Evolutionary conservation across 2,113 vertebrate species (phyloP).

Genomic region (Gymnorhina tibicen): DNA sequence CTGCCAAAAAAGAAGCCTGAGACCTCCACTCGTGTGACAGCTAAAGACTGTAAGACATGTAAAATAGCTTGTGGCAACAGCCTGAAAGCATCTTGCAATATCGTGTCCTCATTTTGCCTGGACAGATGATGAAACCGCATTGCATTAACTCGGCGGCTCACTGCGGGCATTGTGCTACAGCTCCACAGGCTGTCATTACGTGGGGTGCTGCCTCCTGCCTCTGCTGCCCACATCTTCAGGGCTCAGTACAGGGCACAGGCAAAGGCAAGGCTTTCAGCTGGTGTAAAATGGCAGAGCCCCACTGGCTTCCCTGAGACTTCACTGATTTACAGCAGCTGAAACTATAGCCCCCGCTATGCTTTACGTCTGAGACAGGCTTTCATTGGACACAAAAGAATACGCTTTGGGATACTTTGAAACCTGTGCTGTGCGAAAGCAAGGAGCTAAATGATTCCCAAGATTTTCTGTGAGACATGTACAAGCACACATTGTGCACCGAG

Average conservation of each 20-base stretch:
- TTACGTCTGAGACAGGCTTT: constrained; percentile 35
- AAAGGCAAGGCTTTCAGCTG: neutral
- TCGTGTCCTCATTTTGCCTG: constrained; percentile 3
- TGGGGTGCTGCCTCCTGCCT: neutral
- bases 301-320: neutral
- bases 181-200: neutral
- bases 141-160: neutral
- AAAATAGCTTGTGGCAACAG: neutral
- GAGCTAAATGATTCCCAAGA: constrained; percentile 33
- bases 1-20: neutral
- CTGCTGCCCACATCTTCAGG: neutral
- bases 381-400: constrained; percentile 30
- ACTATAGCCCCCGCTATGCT: neutral
- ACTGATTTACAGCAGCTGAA: neutral
- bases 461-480: neutral
- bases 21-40: neutral
- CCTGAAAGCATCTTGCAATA: neutral
- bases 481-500: neutral
- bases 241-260: neutral
- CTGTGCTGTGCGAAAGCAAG: neutral
- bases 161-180: neutral
- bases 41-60: neutral
- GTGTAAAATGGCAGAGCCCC: neutral
- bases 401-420: constrained; percentile 44
- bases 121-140: neutral